phyloP scores from a whole-genome alignment of 2,113 vertebrate genomes.

The Eublepharis macularius region DNA sequence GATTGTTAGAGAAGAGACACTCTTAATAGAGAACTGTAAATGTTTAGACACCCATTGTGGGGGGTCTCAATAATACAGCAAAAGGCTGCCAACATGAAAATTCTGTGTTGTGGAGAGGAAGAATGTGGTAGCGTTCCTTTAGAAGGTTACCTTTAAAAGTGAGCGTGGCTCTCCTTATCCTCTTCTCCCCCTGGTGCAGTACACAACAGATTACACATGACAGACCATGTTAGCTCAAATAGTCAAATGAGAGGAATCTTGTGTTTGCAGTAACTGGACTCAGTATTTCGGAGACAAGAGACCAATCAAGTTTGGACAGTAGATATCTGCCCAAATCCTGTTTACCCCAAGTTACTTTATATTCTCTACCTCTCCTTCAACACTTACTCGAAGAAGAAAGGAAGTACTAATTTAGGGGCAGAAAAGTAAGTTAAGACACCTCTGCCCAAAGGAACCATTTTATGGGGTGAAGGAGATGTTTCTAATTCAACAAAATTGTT shows the following conservation, averaged over 20 bases:
- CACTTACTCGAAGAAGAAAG: conserved; percentile 46
- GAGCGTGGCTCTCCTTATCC: conserved; percentile 40
- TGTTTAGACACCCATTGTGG: conserved; percentile 80
- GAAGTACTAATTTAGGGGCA: background rate
- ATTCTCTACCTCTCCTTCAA: conserved; percentile 58
- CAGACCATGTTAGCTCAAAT: conserved; percentile 51
- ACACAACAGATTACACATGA: conserved; percentile 37
- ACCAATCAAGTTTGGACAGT: conserved; percentile 60
- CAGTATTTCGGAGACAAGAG: conserved; percentile 54
- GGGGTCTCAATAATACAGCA: conserved; percentile 72
- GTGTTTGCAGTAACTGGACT: conserved; percentile 63
- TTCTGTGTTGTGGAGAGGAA: conserved; percentile 42
- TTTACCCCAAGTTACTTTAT: conserved; percentile 38
- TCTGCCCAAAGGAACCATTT: conserved; percentile 47
- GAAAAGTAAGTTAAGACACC: conserved; percentile 48
- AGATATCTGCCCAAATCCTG: conserved; percentile 41
- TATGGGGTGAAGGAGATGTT: conserved; percentile 22
- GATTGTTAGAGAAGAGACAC: conserved; percentile 73
- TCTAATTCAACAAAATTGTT: conserved; percentile 21
- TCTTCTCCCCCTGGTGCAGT: conserved; percentile 13
- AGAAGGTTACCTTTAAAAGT: conserved; percentile 62
- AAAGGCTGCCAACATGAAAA: conserved; percentile 68
- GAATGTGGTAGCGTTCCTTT: conserved; percentile 6
- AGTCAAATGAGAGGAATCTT: conserved; percentile 52
- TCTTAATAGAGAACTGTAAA: conserved; percentile 76